A percentile compares a stretch with the other conserved stretches of the same genome.
These are phyloP conservation scores for Hybognathus amarus DNA, from an alignment of 2,797 vertebrate species.

Conservation along the genomic window DNA sequence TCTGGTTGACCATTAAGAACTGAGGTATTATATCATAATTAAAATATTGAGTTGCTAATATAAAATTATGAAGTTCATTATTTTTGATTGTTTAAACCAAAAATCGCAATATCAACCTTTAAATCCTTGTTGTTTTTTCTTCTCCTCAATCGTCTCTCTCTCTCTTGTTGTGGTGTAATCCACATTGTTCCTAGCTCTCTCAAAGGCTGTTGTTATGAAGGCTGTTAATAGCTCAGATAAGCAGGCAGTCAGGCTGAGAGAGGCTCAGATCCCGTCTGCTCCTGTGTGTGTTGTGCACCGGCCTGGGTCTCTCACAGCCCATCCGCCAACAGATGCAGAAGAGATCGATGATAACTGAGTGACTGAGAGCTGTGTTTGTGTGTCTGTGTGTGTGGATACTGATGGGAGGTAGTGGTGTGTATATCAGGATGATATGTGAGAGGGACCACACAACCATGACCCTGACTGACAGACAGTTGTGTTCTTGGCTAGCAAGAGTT, in stretches of 20 bases:
- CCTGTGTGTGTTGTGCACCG: constrained; percentile 2
- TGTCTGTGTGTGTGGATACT: not conserved
- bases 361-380: constrained; percentile 1
- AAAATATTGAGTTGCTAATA: not conserved
- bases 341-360: constrained; percentile 30
- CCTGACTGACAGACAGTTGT: constrained; percentile 32
- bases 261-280: constrained; percentile 28
- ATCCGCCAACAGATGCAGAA: constrained; percentile 19
- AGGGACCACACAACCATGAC: not conserved
- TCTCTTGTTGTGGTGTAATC: constrained; percentile 26
- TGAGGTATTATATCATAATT: constrained; percentile 3
- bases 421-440: constrained; percentile 29
- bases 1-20: not conserved
- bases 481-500: not conserved
- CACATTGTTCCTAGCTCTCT: constrained; percentile 16
- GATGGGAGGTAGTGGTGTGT: constrained; percentile 26
- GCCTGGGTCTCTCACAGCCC: constrained; percentile 26
- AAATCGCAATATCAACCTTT: not conserved
- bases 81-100: constrained; percentile 4
- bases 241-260: constrained; percentile 39
- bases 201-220: constrained; percentile 42
- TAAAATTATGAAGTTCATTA: not conserved
- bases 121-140: not conserved
- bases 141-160: not conserved
- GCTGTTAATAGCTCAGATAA: constrained; percentile 51